A percentile compares a stretch with the other conserved stretches of the same genome.
Conservation (phyloP, 2,888 invertebrate genomes). For the Scrobipalpa costella region DNA sequence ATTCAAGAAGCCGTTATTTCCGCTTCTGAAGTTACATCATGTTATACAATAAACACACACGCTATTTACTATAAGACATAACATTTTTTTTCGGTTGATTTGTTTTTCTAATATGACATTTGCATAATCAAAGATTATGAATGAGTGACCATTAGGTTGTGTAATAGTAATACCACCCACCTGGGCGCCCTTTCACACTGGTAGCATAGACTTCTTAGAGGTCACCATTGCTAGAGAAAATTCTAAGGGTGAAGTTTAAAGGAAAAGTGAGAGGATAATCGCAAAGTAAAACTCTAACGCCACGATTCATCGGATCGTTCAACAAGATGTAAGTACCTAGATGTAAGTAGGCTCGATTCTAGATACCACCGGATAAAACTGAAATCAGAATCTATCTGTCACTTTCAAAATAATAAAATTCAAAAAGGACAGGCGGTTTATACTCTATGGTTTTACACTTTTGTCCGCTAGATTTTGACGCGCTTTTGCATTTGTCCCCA, state of each 20-base stretch:
- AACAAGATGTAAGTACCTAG: too few relatives aligned
- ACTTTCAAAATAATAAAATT: too few relatives aligned
- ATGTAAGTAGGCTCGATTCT: too few relatives aligned
- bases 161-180: conserved; percentile 31
- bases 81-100: conserved; percentile 16
- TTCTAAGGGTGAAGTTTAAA: neutral
- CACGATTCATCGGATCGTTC: too few relatives aligned
- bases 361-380: too few relatives aligned
- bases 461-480: too few relatives aligned
- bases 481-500: too few relatives aligned
- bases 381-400: too few relatives aligned
- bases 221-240: neutral
- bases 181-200: conserved; percentile 17
- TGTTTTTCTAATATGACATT: conserved; percentile 22
- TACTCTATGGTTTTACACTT: too few relatives aligned
- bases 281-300: too few relatives aligned
- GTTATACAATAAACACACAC: conserved; percentile 29
- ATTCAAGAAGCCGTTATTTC: conserved; percentile 20
- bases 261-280: too few relatives aligned
- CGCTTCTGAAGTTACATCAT: conserved; percentile 22
- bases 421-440: too few relatives aligned
- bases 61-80: conserved; percentile 24
- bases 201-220: neutral
- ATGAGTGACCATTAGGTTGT: conserved; percentile 32
- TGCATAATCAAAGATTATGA: conserved; percentile 35